Evolutionary conservation across 2,113 vertebrate genomes (phyloP), one percentile per base, ranked within the genome.

Genomic region (Thunnus maccoyii): DNA sequence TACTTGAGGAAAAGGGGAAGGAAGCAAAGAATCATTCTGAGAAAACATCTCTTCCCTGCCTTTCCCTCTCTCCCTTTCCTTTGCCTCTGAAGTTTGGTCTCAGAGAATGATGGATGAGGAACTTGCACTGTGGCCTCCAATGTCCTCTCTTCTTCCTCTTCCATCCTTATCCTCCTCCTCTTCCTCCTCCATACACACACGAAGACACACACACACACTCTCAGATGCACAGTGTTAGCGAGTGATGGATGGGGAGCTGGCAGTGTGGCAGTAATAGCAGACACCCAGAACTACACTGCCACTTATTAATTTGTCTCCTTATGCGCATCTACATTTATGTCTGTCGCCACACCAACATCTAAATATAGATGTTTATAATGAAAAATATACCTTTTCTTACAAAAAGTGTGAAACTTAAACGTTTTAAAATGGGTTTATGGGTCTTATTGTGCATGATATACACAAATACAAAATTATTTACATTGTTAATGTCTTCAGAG

Each of bases 171-270:
- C 84, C 66, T 82, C 78, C 82, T 86, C 78, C 55, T 90, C 87
- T 56, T 88, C 85, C 41, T 84, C 68, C 67, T 85, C 41, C 77
- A 72, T 46, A 47, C 41, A 69, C 52, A 71, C 72, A 73, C 58
- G 73, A 71, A 63, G 56, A 60, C 84, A 71, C 72, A 55, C 51
- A 75, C 36, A 20, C 72, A 27, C 73, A 83, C 66, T 71, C 74
- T 76, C 72, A 60, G 52, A 54, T 68, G 60, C 84, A 81, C 72
- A 66, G 91, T 86, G 84, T 92, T 91, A 90, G 86, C 78, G 44
- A 67, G 77, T 93, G 94, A 95, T 93, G 91, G 92, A 94, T 94
- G 91, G 79, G 51, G 71, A 77, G 80, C 78, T 89, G 91, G 86
- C 80, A 88, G 76, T 72, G 82, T 92, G 93, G 85, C 86, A 91